Evolutionary conservation across 2,888 invertebrate species (phyloP).

Genomic region (Argyresthia albistria): DNA sequence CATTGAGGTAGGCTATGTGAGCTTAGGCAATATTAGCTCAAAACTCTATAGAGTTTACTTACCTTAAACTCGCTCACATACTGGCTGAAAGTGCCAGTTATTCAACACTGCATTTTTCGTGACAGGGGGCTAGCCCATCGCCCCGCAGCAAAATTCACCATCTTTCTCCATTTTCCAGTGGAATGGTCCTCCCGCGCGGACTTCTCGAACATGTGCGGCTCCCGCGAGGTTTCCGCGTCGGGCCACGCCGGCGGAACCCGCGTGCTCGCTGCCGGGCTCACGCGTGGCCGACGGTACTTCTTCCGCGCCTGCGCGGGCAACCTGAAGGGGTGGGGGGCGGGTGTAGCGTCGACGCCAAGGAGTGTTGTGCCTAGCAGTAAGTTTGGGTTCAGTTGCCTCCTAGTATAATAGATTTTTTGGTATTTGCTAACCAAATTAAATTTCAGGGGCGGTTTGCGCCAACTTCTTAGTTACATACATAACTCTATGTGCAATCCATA

Average conservation of each 20-base stretch:
- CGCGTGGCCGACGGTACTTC: constrained; percentile 90
- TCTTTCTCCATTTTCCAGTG: constrained; percentile 67
- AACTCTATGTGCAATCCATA: no score
- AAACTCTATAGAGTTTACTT: no score
- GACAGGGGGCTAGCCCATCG: no score
- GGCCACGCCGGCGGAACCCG: constrained; percentile 52
- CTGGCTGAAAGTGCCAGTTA: no score
- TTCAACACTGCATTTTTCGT: no score
- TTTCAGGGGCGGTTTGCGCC: no score
- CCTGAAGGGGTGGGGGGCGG: constrained; percentile 90
- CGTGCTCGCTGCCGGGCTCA: constrained; percentile 76
- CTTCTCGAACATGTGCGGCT: constrained; percentile 86
- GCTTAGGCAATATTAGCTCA: no score
- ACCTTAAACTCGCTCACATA: no score
- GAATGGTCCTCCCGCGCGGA: constrained; percentile 94
- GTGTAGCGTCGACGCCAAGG: constrained; percentile 82
- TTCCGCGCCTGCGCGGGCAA: constrained; percentile 95
- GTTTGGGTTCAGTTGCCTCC: constrained; percentile 29
- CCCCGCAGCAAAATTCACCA: not conserved
- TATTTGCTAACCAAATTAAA: no score
- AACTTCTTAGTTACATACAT: no score
- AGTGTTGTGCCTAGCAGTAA: constrained; percentile 93
- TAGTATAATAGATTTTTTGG: no score
- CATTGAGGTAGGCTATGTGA: no score
- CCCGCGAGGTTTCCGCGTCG: constrained; percentile 75